Evolutionary conservation across 2,113 vertebrate species (phyloP), one percentile per base, ranked within the genome.

Genomic region (Trogon melanurus): DNA sequence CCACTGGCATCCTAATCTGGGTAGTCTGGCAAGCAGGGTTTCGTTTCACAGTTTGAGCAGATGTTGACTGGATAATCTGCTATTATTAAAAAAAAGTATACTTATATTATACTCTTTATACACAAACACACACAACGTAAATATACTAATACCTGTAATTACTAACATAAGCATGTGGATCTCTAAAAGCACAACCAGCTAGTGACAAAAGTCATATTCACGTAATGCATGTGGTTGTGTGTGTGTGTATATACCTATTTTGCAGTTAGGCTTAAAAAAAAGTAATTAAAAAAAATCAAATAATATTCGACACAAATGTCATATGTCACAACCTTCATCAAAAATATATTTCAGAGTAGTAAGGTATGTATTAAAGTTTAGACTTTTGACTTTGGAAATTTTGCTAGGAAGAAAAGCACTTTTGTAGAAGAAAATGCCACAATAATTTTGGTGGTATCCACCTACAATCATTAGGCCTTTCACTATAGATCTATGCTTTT

Each of bases 1-100:
- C 98, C 95, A 98, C 96, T 32, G 98, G 98, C 98, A 99, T 98
- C 88, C 98, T 98, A 93, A 98, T 98, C 96, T 98, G 98, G 93
- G 98, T 97, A 82, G 98, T 95, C 74, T 98, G 91, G 64, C 97
- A 91, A 92, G 97, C 97, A 61, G 83, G 79, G 83, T 96, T 96
- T 94, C 98, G 97, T 97, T 98, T 99, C 82, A 98, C 86, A 93
- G 97, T 97, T 98, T 99, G 97, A 96, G 93, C 89, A 96, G 93
- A 95, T 97, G 96, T 93, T 94, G 95, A 88, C 89, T 97, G 89
- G 93, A 97, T 93, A 93, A 97, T 95, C 95, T 97, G 92, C 89
- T 96, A 96, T 97, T 95, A 95, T 97, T 96, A 95, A 92, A 96
- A 93, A 96, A 96, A 85, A 94, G 91, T 96, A 96, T 93, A 96